Percentiles rank a stretch among this genome's conserved stretches.
phyloP scores from a whole-genome alignment of 2,113 vertebrate genomes.

The Labeo catla region DNA sequence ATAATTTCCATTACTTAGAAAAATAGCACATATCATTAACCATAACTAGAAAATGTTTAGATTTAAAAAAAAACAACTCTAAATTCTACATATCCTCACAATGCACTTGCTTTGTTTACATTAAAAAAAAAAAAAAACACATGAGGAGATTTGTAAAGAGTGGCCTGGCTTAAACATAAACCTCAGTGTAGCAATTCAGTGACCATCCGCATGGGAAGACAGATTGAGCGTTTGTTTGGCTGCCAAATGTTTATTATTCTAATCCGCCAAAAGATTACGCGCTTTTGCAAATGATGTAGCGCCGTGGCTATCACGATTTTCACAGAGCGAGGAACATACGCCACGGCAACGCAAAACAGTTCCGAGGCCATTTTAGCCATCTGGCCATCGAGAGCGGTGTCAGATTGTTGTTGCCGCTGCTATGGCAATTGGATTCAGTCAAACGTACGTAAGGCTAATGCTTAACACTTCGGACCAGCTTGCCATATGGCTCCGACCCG shows the following conservation, averaged over 20 bases:
- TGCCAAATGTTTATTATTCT: conserved; percentile 59
- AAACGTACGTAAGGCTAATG: conserved; percentile 41
- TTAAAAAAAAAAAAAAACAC: conserved; percentile 25
- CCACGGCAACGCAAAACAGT: conserved; percentile 54
- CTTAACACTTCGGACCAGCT: conserved; percentile 47
- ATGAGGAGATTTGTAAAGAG: conserved; percentile 35
- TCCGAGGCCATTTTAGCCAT: conserved; percentile 63
- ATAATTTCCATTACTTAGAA: background rate
- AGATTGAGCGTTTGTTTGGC: conserved; percentile 53
- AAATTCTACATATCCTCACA: background rate
- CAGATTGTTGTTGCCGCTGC: conserved; percentile 50
- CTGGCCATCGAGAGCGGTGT: conserved; percentile 59
- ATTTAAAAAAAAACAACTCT: background rate
- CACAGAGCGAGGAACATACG: conserved; percentile 53
- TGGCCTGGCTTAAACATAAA: conserved; percentile 29
- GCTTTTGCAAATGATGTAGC: conserved; percentile 51
- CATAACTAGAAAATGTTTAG: background rate
- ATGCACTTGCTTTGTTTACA: background rate
- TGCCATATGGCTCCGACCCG: conserved; percentile 49
- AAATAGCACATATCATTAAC: too few species aligned
- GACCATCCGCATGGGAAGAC: conserved; percentile 47
- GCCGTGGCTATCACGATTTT: conserved; percentile 33
- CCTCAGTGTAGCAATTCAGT: conserved; percentile 12
- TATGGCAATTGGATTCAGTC: conserved; percentile 36
- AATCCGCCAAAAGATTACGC: conserved; percentile 53